Evolutionary conservation across 2,888 invertebrate species (phyloP), one percentile per base, ranked within the genome.

Genomic region (Drosophila vallismaia): DNA sequence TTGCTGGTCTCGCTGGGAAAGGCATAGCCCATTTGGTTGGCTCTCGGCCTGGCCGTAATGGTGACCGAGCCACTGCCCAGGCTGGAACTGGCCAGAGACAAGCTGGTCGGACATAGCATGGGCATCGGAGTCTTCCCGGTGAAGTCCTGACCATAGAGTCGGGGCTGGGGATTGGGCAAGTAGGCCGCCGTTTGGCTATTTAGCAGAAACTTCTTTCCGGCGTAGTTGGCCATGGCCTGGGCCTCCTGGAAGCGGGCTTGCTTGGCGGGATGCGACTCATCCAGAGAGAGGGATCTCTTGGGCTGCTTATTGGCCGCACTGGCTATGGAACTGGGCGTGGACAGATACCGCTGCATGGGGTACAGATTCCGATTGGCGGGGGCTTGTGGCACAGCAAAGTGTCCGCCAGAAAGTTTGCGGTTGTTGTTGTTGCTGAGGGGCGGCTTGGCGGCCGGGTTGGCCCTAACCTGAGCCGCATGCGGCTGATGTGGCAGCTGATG

Each of bases 271-370:
- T 84, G 79, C 0, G 79, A 59, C 4, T 91, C 89, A 50, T 91
- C 91, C n/a, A 91, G 71, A 4, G 90, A 90, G 0, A 87, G 74
- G 0, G 91, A 90, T 1, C 91, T 83, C 69, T 91, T 91, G 0
- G 78, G 76, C 42, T 88, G 89, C 70, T 91, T 89, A 59, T 90
- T 90, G 28, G 89, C 89, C 2, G 89, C 75, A 73, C 91, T 91
- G 45, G 91, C 91, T 40, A 91, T 91, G 14, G 91, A 90, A 1
- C 89, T 81, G 53, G 90, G 90, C 6, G 90, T 89, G 8, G 90
- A 88, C 3, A 71, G 79, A 48, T 86, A 84, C 33, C 84, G 84
- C 19, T 86, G 84, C 81, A 86, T 74, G 53, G 86, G 76, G 5
- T 88, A 71, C 56, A 82, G 71, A 36, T 66, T 69, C 33, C 70